Base-by-base conservation (phyloP, 2,797 vertebrate genomes). In the Naso thynnoides region DNA sequence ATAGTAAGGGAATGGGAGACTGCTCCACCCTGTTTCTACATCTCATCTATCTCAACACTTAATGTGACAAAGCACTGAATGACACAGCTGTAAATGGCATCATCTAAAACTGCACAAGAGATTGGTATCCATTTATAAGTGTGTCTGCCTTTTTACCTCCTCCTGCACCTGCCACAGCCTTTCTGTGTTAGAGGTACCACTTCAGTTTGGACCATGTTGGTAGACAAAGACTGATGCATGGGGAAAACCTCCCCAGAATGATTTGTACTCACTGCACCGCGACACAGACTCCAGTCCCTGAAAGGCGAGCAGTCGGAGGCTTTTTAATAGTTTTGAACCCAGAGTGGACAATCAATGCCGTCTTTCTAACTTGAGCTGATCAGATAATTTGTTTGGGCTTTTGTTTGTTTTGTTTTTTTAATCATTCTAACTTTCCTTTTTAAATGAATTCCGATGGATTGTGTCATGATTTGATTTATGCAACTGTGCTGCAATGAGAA, bases 371-470 rank as follows among this genome's bases (percentile, higher is more conserved):
- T 78, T 65, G 49, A 72, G 79, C 72, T 77, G 71, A 90, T 79
- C 74, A 75, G 49, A 81, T 36, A 66, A 78, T 78, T 87, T 73
- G 49, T 82, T 84, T 75, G 13, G 53, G 36, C 65, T 39, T 13
- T 36, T 36, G 38, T 39, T 39, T 39, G 15, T 61, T 11, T 41
- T 31, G 48, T 38, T 78, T 77, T 86, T 84, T 85, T 79, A 58
- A 74, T 83, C 61, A 21, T 69, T 91, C 78, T 79, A 79, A 84
- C 90, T 85, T 82, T 84, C 80, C 41, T 73, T 91, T 94, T 93
- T 93, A 94, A 94, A 91, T 84, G 73, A 84, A 93, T 94, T 94
- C 91, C 83, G 73, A 89, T 88, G 85, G 91, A 94, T 94, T 86
- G 66, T 89, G 89, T 90, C 89, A 73, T 18, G 52, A 78, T 89